A percentile compares a stretch with the other conserved stretches of the same genome.
Evolutionary conservation across 2,113 vertebrate species (phyloP).

Genomic region (Manacus vitellinus): DNA sequence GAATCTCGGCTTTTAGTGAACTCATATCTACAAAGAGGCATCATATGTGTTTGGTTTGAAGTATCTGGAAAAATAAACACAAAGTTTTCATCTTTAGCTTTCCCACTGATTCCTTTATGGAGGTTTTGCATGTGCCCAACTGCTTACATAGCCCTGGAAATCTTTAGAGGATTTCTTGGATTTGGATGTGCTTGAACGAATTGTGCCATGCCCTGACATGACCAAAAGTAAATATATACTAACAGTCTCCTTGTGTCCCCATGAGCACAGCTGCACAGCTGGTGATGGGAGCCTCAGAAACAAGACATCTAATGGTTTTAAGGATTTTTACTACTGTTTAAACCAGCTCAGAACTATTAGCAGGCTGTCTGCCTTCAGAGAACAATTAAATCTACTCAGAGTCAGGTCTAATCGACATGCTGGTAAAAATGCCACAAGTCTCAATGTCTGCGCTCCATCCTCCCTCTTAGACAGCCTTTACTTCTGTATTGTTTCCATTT

Average conservation of each 20-base stretch:
- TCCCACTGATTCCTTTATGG: background rate
- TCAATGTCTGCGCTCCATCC: background rate
- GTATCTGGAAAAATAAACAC: background rate
- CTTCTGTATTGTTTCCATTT: background rate
- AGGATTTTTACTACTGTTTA: background rate
- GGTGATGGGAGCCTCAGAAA: background rate
- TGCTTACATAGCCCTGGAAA: background rate
- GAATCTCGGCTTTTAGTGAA: background rate
- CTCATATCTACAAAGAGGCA: background rate
- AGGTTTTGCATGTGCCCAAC: background rate
- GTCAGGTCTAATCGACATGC: background rate
- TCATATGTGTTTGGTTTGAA: background rate
- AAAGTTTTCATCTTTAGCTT: background rate
- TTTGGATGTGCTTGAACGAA: background rate
- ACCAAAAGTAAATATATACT: background rate
- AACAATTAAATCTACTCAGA: constrained; percentile 2
- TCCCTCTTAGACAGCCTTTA: background rate
- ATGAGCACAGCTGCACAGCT: background rate
- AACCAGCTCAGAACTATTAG: background rate
- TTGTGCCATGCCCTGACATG: background rate
- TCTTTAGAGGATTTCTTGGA: background rate
- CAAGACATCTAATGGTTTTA: background rate
- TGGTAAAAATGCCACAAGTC: background rate
- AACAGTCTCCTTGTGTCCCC: background rate
- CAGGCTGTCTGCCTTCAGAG: constrained; percentile 5